Conservation (phyloP, 2,797 vertebrate genomes). For the Periparus ater region DNA sequence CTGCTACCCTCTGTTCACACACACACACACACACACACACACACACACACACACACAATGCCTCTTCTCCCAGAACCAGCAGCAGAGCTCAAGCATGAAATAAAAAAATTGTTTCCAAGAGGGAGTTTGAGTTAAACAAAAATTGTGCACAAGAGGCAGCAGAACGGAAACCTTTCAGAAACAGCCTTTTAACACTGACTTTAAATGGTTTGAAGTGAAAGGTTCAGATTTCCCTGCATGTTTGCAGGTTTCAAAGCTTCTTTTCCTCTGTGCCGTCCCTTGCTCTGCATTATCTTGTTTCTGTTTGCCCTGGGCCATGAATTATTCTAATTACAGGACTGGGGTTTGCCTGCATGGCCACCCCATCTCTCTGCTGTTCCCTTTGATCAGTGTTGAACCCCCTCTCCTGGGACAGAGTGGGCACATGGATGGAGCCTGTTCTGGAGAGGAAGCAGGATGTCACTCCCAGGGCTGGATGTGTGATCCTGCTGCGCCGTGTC, state of each 20-base stretch:
- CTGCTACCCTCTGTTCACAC: not conserved
- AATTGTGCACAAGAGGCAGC: not conserved
- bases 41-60: not conserved
- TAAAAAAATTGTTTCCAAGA: not conserved
- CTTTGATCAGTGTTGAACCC: not conserved
- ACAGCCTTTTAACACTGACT: not conserved
- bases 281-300: not conserved
- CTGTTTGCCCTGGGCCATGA: not conserved
- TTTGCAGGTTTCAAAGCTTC: slow-evolving; percentile 23
- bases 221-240: slow-evolving; percentile 1
- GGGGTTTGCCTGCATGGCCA: not conserved
- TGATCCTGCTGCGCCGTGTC: not conserved
- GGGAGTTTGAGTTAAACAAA: slow-evolving; percentile 26
- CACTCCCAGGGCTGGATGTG: not conserved
- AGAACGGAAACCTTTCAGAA: not conserved
- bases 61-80: not conserved
- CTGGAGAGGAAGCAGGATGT: not conserved
- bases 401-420: not conserved
- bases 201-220: slow-evolving; percentile 26
- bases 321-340: not conserved
- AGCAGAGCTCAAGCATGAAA: slow-evolving; percentile 10
- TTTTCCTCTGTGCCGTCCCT: not conserved
- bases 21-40: not conserved
- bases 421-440: not conserved
- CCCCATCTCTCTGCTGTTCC: not conserved